phyloP scores from a whole-genome alignment of 2,113 vertebrate genomes.

The Tachuris rubrigastra region DNA sequence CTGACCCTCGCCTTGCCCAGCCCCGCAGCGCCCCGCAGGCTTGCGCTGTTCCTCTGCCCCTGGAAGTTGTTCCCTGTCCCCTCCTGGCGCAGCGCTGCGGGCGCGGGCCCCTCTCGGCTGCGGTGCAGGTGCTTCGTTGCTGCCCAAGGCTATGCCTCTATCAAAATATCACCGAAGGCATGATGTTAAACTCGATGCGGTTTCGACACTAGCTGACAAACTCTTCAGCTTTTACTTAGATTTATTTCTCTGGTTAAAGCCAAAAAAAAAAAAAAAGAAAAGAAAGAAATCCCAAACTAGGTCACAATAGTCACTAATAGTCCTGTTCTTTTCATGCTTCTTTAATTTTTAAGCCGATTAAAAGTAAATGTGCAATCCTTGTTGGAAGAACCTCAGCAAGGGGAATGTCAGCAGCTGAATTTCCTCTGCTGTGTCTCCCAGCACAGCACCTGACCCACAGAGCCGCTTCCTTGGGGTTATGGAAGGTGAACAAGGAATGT shows the following conservation, averaged over 20 bases:
- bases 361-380: not conserved
- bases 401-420: not conserved
- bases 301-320: not conserved
- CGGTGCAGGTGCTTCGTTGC: not conserved
- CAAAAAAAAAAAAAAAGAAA: not conserved
- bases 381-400: not conserved
- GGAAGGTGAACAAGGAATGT: accelerated
- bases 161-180: not conserved
- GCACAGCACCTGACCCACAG: too few species aligned
- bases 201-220: not conserved
- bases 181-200: not conserved
- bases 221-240: not conserved
- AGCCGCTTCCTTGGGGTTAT: accelerated
- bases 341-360: not conserved
- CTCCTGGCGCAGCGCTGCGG: not conserved
- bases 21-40: not conserved
- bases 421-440: accelerated
- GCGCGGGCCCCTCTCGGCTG: not conserved
- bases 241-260: not conserved
- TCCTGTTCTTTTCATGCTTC: not conserved
- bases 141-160: not conserved
- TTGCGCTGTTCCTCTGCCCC: not conserved
- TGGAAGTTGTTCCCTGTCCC: too few species aligned
- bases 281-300: not conserved
- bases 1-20: not conserved